Conservation (phyloP, 2,113 vertebrate genomes). For the Gyps fulvus region DNA sequence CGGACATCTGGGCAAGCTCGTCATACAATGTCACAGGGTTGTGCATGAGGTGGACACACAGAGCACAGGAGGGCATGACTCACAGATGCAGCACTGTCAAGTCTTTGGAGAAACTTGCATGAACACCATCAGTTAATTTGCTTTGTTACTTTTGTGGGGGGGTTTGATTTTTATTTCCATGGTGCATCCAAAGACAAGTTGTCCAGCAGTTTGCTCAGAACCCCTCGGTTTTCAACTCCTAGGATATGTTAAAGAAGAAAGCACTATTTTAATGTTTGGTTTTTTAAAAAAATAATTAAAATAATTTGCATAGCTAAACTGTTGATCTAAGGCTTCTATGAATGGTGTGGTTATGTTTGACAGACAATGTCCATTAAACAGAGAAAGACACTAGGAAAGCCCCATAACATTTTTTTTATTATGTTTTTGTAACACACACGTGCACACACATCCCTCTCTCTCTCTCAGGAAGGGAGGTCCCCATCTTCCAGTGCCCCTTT, state of each 20-base stretch:
- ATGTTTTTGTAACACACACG: conserved; percentile 27
- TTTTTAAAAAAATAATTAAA: conserved; percentile 70
- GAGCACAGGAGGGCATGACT: conserved; percentile 70
- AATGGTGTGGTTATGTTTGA: conserved; percentile 71
- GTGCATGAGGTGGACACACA: conserved; percentile 64
- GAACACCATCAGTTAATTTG: conserved; percentile 70
- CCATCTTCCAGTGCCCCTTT: neutral
- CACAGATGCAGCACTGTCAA: conserved; percentile 72
- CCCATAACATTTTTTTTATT: conserved; percentile 54
- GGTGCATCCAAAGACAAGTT: conserved; percentile 76
- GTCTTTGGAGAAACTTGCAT: conserved; percentile 72
- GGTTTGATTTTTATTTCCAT: conserved; percentile 72
- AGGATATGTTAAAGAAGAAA: conserved; percentile 76
- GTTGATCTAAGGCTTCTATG: conserved; percentile 82
- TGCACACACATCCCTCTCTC: neutral
- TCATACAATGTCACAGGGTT: conserved; percentile 56
- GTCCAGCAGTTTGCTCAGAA: conserved; percentile 74
- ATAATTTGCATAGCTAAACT: conserved; percentile 84
- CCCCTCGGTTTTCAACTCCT: conserved; percentile 69
- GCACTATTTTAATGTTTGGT: conserved; percentile 76
- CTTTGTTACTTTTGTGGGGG: conserved; percentile 71
- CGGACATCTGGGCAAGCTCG: conserved; percentile 55
- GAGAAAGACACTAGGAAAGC: conserved; percentile 67
- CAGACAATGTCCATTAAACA: conserved; percentile 68
- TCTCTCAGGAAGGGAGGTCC: neutral